Evolutionary conservation across 2,888 invertebrate species (phyloP).

Genomic region (Diploptera punctata): DNA sequence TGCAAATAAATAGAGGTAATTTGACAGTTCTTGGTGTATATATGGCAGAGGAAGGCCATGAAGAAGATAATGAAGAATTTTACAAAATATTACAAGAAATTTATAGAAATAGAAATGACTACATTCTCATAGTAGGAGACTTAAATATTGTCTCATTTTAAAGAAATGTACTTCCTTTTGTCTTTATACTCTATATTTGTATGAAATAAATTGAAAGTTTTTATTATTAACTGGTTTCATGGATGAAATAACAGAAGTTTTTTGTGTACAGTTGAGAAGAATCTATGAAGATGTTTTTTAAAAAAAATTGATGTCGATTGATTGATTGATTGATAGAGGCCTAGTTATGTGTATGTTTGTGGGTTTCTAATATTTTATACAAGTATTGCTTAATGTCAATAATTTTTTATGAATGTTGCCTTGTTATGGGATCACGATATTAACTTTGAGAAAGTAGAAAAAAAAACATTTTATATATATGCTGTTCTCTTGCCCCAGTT

Average conservation of each 20-base stretch:
- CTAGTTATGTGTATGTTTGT: neutral
- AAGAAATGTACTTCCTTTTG: too few species aligned
- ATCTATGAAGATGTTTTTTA: slow-evolving; percentile 8
- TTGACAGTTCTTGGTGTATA: too few species aligned
- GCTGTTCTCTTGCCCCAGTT: slow-evolving; percentile 2
- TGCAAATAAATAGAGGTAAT: too few species aligned
- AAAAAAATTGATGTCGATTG: slow-evolving; percentile 8
- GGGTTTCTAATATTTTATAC: slow-evolving; percentile 23
- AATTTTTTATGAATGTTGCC: slow-evolving; percentile 28
- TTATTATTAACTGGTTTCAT: slow-evolving; percentile 23
- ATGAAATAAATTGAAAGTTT: slow-evolving; percentile 6
- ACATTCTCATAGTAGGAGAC: too few species aligned
- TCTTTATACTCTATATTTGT: too few species aligned
- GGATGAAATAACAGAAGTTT: slow-evolving; percentile 16
- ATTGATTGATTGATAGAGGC: neutral
- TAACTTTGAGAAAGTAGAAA: neutral
- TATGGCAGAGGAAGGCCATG: too few species aligned
- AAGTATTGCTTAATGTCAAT: slow-evolving; percentile 5
- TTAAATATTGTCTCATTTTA: too few species aligned
- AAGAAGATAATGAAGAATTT: too few species aligned
- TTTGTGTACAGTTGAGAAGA: slow-evolving; percentile 10
- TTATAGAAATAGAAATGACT: too few species aligned
- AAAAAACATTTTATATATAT: slow-evolving; percentile 13
- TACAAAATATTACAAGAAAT: too few species aligned
- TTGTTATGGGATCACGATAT: slow-evolving; percentile 9